Percentiles rank a stretch among this genome's conserved stretches.
These are phyloP conservation scores for Agrotis puta DNA, from an alignment of 2,888 invertebrate species.

Conservation along the genomic window DNA sequence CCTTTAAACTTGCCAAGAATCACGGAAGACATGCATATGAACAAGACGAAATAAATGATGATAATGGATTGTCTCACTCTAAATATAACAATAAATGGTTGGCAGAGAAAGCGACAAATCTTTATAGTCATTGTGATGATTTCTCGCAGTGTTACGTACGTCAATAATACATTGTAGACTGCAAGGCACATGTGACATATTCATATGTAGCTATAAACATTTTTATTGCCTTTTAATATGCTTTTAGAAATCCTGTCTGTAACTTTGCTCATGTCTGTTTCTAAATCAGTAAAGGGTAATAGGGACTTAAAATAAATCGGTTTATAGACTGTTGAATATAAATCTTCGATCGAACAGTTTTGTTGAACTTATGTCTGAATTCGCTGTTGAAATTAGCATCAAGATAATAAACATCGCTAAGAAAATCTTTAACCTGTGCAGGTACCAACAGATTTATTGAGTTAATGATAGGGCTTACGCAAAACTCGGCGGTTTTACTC, in stretches of 20 bases:
- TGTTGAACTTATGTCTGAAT: conserved; percentile 25
- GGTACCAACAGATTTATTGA: conserved; percentile 38
- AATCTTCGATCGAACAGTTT: conserved; percentile 40
- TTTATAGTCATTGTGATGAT: conserved; percentile 9
- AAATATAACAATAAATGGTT: conserved; percentile 39
- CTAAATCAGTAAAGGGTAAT: conserved; percentile 39
- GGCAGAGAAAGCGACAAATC: conserved; percentile 45
- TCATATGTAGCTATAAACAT: conserved; percentile 1
- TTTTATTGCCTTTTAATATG: conserved; percentile 29
- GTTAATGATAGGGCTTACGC: conserved; percentile 25
- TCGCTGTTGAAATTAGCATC: conserved; percentile 38
- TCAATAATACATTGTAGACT: conserved; percentile 45
- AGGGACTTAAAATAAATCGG: conserved; percentile 45
- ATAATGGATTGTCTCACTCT: conserved; percentile 24
- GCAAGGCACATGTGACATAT: conserved; percentile 26
- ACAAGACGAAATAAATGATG: conserved; percentile 6
- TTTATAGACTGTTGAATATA: conserved; percentile 39
- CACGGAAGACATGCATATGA: neutral
- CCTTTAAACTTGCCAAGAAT: neutral
- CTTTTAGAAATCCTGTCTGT: conserved; percentile 5
- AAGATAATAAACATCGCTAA: conserved; percentile 35
- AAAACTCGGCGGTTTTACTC: conserved; percentile 22
- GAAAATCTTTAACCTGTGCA: conserved; percentile 39
- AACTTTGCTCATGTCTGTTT: conserved; percentile 32
- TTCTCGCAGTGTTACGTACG: conserved; percentile 25